Base-by-base conservation (phyloP, 2,797 vertebrate genomes). In the Takifugu rubripes region DNA sequence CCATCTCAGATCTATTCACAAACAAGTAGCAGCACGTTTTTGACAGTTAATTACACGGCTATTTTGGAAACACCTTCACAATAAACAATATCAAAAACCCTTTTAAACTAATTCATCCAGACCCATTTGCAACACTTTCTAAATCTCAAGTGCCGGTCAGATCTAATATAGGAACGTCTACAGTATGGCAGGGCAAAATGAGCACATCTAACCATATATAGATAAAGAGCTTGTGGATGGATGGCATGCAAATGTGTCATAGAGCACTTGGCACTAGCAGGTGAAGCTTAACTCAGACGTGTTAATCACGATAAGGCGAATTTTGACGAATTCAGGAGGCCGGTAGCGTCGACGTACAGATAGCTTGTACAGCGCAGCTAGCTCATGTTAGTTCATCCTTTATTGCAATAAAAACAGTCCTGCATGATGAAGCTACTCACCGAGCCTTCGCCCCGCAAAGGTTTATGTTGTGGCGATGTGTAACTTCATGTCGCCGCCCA, bases 311-410 rank as follows among this genome's bases (percentile, higher is more conserved):
- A 2, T 21, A 3, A 21, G 46, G 25, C 6, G 21, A 16, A 25
- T 33, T n/a, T 10, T 21, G 11, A 7, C 0, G 2, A 29, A n/a
- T 54, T 2, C 6, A 1, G 11, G 25, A 40, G 16, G 44, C 52
- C 15, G 48, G 33, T 25, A 50, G 33, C 57, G 11, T 42, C 60
- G 61, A 50, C 53, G 56, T 48, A 54, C 56, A 17, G 54, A 59
- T 82, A 81, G 82, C 83, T 70, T 59, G 49, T 60, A 54, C 59
- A 54, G 55, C 68, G 61, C 84, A 82, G 85, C 85, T 84, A 79
- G 83, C 83, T 66, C 68, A 62, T 59, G 61, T 81, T 72, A 79
- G 53, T 12, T 44, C 62, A 72, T 25, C 53, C 15, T 75, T 63
- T 59, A 47, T 49, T 64, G 71, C 24, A 14, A 54, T 27, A 50